These are phyloP conservation scores for Acrobasis repandana DNA, from an alignment of 2,888 invertebrate genomes.

Conservation along the genomic window DNA sequence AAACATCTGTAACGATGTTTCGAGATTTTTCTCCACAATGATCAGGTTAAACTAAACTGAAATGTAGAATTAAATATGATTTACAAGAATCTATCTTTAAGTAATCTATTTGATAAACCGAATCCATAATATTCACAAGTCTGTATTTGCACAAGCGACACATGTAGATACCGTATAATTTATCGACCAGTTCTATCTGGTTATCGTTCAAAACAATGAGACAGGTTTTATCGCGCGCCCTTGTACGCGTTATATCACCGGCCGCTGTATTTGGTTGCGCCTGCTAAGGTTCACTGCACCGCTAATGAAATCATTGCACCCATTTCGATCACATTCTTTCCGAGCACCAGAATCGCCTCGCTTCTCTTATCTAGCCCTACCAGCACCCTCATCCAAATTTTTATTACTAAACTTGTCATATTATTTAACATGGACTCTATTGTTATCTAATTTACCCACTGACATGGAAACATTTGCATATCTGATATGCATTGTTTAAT, in stretches of 20 bases:
- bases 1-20: no score
- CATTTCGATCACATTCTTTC: slow-evolving; percentile 35
- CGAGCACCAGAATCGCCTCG: background rate
- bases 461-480: slow-evolving; percentile 54
- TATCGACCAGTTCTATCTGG: slow-evolving; percentile 36
- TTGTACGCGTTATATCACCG: slow-evolving; percentile 64
- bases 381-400: background rate
- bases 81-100: no score
- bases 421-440: slow-evolving; percentile 52
- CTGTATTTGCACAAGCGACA: background rate
- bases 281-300: slow-evolving; percentile 65
- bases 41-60: no score
- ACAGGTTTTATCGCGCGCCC: slow-evolving; percentile 57
- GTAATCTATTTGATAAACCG: background rate
- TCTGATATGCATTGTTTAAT: slow-evolving; percentile 53
- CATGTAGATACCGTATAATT: slow-evolving; percentile 22
- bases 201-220: slow-evolving; percentile 51
- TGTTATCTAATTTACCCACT: slow-evolving; percentile 68
- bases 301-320: slow-evolving; percentile 46
- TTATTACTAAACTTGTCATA: slow-evolving; percentile 35
- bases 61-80: no score
- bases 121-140: background rate
- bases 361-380: background rate
- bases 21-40: no score
- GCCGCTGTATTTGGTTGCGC: slow-evolving; percentile 50